A percentile compares a stretch with the other conserved stretches of the same genome.
phyloP scores from a whole-genome alignment of 2,888 invertebrate species.

The Zeuzera pyrina region DNA sequence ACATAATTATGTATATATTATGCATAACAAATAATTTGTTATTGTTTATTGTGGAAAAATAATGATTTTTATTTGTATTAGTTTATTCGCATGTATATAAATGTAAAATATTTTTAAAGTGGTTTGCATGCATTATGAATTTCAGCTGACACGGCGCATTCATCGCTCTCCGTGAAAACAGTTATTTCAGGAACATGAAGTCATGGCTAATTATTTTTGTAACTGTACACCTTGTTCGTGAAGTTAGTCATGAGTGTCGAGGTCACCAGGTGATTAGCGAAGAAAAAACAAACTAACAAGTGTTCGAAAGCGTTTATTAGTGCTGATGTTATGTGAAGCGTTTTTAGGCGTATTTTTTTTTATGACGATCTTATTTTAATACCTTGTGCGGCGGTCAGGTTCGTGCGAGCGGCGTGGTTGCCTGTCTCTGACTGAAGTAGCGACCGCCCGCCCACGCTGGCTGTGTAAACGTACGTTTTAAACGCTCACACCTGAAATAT shows the following conservation, averaged over 20 bases:
- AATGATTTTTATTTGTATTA: too few species aligned
- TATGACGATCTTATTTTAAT: too few species aligned
- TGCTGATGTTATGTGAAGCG: constrained; percentile 57
- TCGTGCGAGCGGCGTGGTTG: constrained; percentile 68
- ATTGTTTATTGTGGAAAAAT: too few species aligned
- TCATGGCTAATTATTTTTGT: constrained; percentile 62
- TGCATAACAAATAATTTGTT: too few species aligned
- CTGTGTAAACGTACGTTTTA: constrained; percentile 19
- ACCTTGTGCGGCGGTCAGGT: constrained; percentile 67
- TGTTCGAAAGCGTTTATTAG: constrained; percentile 58
- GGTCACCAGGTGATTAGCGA: constrained; percentile 50
- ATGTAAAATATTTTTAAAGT: too few species aligned
- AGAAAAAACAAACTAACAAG: constrained; percentile 31
- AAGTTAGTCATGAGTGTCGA: constrained; percentile 56
- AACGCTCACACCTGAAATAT: constrained; percentile 53
- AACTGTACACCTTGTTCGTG: constrained; percentile 49
- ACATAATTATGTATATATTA: too few species aligned
- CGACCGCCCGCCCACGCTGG: constrained; percentile 48
- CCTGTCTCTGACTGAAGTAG: constrained; percentile 59
- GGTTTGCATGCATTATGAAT: too few species aligned
- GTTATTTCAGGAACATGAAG: constrained; percentile 63
- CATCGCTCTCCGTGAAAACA: constrained; percentile 14
- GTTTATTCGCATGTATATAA: too few species aligned
- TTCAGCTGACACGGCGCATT: background rate
- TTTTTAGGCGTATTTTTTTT: constrained; percentile 27